These are phyloP conservation scores for Metalampra italica DNA, from an alignment of 2,888 invertebrate genomes.

Conservation along the genomic window DNA sequence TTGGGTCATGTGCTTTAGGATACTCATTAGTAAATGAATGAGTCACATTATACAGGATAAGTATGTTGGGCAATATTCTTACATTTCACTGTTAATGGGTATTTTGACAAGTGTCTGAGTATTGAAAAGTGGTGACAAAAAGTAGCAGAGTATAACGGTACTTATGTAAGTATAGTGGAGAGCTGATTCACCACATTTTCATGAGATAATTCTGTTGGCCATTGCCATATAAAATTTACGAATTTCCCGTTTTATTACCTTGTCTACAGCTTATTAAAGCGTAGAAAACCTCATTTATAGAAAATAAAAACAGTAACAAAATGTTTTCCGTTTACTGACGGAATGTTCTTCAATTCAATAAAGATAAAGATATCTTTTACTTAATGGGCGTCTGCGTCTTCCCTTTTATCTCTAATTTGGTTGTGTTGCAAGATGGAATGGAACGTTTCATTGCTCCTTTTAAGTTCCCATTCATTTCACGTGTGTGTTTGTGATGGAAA, in stretches of 20 bases:
- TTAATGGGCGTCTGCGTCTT: conserved; percentile 29
- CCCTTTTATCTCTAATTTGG: conserved; percentile 37
- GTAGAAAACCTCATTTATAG: not conserved
- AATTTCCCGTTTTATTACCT: no score
- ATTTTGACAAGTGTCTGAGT: no score
- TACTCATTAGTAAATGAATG: no score
- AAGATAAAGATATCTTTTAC: conserved; percentile 35
- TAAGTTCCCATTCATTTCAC: not conserved
- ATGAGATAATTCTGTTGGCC: no score
- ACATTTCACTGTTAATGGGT: no score
- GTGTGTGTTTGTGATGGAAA: not conserved
- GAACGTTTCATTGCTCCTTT: conserved; percentile 2
- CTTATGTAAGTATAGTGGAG: no score
- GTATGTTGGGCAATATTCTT: no score
- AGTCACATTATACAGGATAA: no score
- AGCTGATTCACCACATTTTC: no score
- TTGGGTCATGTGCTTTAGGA: not conserved
- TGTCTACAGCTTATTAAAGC: not conserved
- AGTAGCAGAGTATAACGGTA: no score
- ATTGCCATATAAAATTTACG: no score
- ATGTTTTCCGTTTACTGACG: conserved; percentile 21
- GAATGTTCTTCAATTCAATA: conserved; percentile 32
- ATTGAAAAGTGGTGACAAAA: no score
- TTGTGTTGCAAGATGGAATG: conserved; percentile 27
- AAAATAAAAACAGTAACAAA: conserved; percentile 14